phyloP scores from a whole-genome alignment of 1,140 invertebrate genomes.

The Drosophila baimaii region DNA sequence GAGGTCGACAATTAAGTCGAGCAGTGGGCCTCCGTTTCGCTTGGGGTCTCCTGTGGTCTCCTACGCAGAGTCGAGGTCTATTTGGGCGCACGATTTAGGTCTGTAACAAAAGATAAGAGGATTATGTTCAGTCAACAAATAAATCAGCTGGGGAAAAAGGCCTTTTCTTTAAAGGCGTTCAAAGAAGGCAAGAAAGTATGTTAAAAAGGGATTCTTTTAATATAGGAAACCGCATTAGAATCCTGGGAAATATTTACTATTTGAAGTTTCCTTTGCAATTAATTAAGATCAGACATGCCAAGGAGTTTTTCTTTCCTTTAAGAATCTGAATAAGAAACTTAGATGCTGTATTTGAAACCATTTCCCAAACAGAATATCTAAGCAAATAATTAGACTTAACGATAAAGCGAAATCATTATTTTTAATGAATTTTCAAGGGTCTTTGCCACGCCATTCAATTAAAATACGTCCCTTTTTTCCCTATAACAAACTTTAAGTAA shows the following conservation, averaged over 20 bases:
- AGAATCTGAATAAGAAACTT: too few relatives aligned
- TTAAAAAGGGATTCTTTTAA: not conserved
- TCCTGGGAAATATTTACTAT: not conserved
- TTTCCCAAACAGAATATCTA: too few relatives aligned
- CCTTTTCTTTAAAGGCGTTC: not conserved
- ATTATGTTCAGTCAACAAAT: constrained; percentile 14
- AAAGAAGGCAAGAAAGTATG: not conserved
- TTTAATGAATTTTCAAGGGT: not conserved
- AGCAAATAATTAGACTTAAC: not conserved
- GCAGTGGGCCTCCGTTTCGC: constrained; percentile 61
- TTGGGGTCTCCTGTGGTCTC: constrained; percentile 2
- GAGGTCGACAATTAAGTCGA: constrained; percentile 66
- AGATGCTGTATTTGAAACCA: not conserved
- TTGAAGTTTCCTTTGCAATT: not conserved
- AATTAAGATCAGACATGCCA: not conserved
- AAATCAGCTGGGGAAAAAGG: constrained; percentile 2
- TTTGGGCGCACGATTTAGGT: constrained; percentile 11
- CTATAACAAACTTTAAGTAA: constrained; percentile 16
- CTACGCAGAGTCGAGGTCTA: not conserved
- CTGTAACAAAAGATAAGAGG: constrained; percentile 42
- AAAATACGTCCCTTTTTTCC: not conserved
- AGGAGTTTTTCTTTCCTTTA: too few relatives aligned
- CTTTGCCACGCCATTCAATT: not conserved
- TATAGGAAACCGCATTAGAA: not conserved
- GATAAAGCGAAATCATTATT: not conserved